Conservation (phyloP, 2,888 invertebrate species). For the Argynnis bischoffii region DNA sequence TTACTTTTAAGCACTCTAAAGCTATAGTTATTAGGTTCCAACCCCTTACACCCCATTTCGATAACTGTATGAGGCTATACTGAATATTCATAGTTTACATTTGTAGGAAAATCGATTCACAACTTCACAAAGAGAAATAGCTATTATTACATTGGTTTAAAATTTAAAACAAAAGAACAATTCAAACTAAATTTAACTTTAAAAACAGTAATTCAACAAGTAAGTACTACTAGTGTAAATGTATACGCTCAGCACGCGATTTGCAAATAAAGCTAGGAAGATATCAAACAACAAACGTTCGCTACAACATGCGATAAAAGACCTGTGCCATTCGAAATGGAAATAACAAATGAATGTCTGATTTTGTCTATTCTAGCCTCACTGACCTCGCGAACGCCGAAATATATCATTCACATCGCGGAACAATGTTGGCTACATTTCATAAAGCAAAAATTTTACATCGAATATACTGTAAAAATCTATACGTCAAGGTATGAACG, state of each 20-base stretch:
- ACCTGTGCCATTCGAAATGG: slow-evolving; percentile 62
- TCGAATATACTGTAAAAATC: slow-evolving; percentile 15
- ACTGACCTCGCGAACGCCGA: slow-evolving; percentile 38
- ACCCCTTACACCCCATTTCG: not conserved
- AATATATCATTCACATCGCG: slow-evolving; percentile 16
- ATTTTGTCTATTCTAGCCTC: slow-evolving; percentile 52
- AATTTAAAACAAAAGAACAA: slow-evolving; percentile 34
- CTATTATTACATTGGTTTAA: slow-evolving; percentile 7
- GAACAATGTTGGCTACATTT: slow-evolving; percentile 4
- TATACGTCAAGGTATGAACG: slow-evolving; percentile 23
- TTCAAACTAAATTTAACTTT: slow-evolving; percentile 49
- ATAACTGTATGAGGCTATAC: not conserved
- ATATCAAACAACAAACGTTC: slow-evolving; percentile 69
- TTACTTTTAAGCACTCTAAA: slow-evolving; percentile 26
- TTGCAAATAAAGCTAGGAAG: slow-evolving; percentile 77
- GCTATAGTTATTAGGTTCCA: slow-evolving; percentile 22
- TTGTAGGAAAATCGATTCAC: not conserved
- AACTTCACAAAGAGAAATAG: not conserved
- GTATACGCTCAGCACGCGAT: slow-evolving; percentile 69
- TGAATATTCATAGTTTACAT: not conserved
- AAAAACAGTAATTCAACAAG: slow-evolving; percentile 71
- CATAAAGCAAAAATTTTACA: slow-evolving; percentile 5
- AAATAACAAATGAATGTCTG: slow-evolving; percentile 66
- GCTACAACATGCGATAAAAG: slow-evolving; percentile 72
- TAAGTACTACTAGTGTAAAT: slow-evolving; percentile 60